phyloP scores from a whole-genome alignment of 2,888 invertebrate species.

The Clitarchus hookeri region DNA sequence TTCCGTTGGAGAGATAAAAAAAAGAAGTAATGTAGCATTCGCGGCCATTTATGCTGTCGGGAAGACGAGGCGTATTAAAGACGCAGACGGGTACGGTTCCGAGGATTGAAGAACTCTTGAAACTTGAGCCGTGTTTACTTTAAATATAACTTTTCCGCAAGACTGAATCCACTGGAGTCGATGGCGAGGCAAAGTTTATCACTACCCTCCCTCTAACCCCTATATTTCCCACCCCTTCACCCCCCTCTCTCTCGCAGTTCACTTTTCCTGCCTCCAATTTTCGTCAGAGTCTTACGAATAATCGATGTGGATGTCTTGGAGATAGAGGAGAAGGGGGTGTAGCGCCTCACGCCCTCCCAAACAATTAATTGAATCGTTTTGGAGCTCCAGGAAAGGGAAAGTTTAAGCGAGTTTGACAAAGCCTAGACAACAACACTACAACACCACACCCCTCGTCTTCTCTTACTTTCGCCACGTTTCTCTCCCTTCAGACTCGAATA shows the following conservation, averaged over 20 bases:
- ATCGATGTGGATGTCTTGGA: not conserved
- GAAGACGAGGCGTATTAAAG: not conserved
- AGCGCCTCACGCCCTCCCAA: not conserved
- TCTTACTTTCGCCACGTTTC: not conserved
- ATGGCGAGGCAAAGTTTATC: slow-evolving; percentile 14
- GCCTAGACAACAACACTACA: slow-evolving; percentile 14
- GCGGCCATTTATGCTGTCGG: slow-evolving; percentile 14
- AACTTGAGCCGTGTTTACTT: slow-evolving; percentile 14
- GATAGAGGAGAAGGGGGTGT: not conserved
- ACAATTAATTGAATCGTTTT: slow-evolving; percentile 14
- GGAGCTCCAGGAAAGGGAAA: not conserved
- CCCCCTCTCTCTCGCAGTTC: not conserved
- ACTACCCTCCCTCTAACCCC: not conserved
- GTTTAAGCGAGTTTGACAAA: slow-evolving; percentile 14
- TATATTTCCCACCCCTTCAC: not conserved
- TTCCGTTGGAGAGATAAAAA: not conserved
- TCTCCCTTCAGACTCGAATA: not conserved
- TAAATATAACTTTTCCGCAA: slow-evolving; percentile 10
- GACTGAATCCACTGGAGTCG: slow-evolving; percentile 14
- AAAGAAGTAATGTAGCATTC: not conserved
- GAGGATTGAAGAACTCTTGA: slow-evolving; percentile 5
- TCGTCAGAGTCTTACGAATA: slow-evolving; percentile 1
- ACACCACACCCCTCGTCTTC: not conserved
- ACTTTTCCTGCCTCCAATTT: slow-evolving; percentile 5
- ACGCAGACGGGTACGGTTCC: not conserved